These are phyloP conservation scores for Nineta flava DNA, from an alignment of 2,888 invertebrate species.

Conservation along the genomic window DNA sequence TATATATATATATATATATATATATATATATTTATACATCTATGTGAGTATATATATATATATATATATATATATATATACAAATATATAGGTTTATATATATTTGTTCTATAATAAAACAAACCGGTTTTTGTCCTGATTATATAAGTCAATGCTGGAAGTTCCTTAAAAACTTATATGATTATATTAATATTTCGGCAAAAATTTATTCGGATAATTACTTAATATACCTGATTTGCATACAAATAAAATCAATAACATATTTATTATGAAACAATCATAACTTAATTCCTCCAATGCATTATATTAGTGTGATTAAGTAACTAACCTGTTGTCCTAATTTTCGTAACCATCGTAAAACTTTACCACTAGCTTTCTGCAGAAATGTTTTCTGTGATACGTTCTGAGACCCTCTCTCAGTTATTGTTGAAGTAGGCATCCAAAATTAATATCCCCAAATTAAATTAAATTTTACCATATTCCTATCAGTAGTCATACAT, in stretches of 20 bases:
- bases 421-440: neutral
- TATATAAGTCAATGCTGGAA: too few relatives aligned
- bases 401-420: neutral
- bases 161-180: too few relatives aligned
- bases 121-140: too few relatives aligned
- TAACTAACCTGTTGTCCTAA: constrained; percentile 22
- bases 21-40: neutral
- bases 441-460: neutral
- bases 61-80: constrained; percentile 3
- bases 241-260: too few relatives aligned
- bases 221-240: too few relatives aligned
- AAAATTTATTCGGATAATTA: too few relatives aligned
- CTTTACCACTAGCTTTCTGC: constrained; percentile 29
- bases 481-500: too few relatives aligned
- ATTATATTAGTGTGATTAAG: too few relatives aligned
- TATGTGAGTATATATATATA: constrained; percentile 2
- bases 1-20: constrained; percentile 1
- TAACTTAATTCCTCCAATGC: too few relatives aligned
- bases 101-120: neutral
- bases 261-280: too few relatives aligned
- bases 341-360: constrained; percentile 28
- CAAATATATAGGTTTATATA: neutral
- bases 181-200: too few relatives aligned
- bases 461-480: neutral
- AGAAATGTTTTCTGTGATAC: constrained; percentile 24